phyloP scores from a whole-genome alignment of 2,113 vertebrate genomes.

The Orycteropus afer region DNA sequence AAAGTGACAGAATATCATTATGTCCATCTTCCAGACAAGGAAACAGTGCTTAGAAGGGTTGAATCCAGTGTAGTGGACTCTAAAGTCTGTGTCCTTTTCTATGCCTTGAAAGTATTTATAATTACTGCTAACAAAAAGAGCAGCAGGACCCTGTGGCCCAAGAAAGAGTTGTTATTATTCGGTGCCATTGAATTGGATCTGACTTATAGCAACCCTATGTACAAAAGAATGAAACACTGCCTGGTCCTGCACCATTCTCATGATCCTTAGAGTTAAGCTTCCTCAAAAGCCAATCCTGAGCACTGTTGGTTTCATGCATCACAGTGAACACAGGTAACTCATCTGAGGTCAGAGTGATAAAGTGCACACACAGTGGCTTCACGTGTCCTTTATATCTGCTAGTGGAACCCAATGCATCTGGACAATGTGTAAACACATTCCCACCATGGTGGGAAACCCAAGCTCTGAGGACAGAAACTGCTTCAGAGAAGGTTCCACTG shows the following conservation, averaged over 20 bases:
- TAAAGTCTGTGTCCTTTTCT: not conserved
- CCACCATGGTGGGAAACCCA: not conserved
- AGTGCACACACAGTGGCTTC: not conserved
- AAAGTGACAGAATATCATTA: not conserved
- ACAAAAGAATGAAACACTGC: too few relatives aligned
- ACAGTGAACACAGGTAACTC: rapidly evolving
- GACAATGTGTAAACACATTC: not conserved
- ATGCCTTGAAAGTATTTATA: not conserved
- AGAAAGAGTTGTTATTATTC: not conserved
- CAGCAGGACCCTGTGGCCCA: not conserved
- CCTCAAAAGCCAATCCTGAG: not conserved
- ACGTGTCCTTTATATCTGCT: not conserved
- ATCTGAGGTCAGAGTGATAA: not conserved
- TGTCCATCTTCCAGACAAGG: not conserved
- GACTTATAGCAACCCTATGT: too few relatives aligned
- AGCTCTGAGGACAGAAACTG: not conserved
- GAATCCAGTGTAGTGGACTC: not conserved
- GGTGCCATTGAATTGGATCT: too few relatives aligned
- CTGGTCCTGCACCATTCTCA: too few relatives aligned
- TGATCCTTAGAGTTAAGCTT: rapidly evolving
- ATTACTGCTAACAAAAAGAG: not conserved
- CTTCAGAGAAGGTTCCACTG: not conserved
- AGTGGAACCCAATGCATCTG: rapidly evolving
- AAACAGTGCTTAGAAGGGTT: not conserved
- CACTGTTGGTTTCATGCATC: not conserved